Evolutionary conservation across 2,113 vertebrate species (phyloP).

Genomic region (Physeter macrocephalus): DNA sequence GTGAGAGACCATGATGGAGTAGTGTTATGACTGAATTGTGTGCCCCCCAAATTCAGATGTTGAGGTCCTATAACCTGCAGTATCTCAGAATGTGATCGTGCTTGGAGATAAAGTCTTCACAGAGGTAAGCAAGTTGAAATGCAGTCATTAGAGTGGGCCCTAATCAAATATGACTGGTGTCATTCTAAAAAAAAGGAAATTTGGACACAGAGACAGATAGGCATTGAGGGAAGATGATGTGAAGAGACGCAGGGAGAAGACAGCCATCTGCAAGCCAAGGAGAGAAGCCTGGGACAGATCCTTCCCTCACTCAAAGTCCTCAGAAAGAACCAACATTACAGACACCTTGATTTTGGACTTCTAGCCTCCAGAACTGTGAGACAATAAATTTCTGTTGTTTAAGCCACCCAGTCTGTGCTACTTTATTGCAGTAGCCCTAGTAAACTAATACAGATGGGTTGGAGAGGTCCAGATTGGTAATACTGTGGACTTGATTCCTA

Average conservation of each 20-base stretch:
- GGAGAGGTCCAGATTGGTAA: background rate
- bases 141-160: background rate
- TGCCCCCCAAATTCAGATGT: too few species aligned
- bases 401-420: too few species aligned
- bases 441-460: background rate
- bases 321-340: too few species aligned
- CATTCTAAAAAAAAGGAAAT: background rate
- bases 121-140: background rate
- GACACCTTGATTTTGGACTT: too few species aligned
- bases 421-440: background rate
- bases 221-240: background rate
- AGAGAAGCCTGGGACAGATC: too few species aligned
- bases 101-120: background rate
- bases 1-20: background rate
- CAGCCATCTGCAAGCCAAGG: background rate
- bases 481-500: background rate
- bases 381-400: too few species aligned
- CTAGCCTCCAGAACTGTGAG: too few species aligned
- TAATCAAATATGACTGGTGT: background rate
- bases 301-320: too few species aligned
- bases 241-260: background rate
- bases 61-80: background rate
- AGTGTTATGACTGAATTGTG: background rate
- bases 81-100: background rate
- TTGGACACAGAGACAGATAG: background rate